Percentiles rank a stretch among this genome's conserved stretches.
Conservation (phyloP, 1,140 invertebrate species). For the Lordiphosa collinella region DNA sequence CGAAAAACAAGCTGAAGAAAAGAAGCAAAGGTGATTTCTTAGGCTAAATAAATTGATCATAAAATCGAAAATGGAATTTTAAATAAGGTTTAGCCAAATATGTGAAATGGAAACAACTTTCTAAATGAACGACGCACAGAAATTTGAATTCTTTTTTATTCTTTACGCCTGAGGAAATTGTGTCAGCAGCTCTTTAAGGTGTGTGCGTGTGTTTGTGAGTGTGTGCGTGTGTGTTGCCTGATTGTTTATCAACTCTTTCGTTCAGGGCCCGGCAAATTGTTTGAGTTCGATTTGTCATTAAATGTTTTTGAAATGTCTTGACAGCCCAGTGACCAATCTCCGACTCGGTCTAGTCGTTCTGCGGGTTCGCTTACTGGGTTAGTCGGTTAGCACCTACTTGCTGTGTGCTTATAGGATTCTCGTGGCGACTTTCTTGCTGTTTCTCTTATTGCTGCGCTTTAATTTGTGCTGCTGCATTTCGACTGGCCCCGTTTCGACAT, state of each 20-base stretch:
- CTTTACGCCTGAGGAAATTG: slow-evolving; percentile 74
- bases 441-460: slow-evolving; percentile 51
- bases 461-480: slow-evolving; percentile 44
- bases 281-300: slow-evolving; percentile 16
- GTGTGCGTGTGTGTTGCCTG: slow-evolving; percentile 39
- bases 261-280: slow-evolving; percentile 62
- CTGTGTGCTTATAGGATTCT: slow-evolving; percentile 52
- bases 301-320: slow-evolving; percentile 5
- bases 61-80: slow-evolving; percentile 73
- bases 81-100: slow-evolving; percentile 68
- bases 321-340: slow-evolving; percentile 7
- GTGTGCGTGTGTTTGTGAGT: slow-evolving; percentile 17
- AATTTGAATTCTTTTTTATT: slow-evolving; percentile 75
- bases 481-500: slow-evolving; percentile 50
- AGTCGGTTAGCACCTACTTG: slow-evolving; percentile 71
- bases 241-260: slow-evolving; percentile 50
- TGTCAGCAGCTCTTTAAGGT: slow-evolving; percentile 58
- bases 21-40: slow-evolving; percentile 58
- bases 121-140: slow-evolving; percentile 68
- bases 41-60: slow-evolving; percentile 60
- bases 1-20: slow-evolving; percentile 38
- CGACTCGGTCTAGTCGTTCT: slow-evolving; percentile 55
- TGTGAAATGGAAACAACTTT: slow-evolving; percentile 76
- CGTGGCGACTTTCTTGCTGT: slow-evolving; percentile 61
- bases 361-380: slow-evolving; percentile 74